Percentiles rank a stretch among this genome's conserved stretches.
phyloP scores from a whole-genome alignment of 2,113 vertebrate species.

The Thermophis baileyi region DNA sequence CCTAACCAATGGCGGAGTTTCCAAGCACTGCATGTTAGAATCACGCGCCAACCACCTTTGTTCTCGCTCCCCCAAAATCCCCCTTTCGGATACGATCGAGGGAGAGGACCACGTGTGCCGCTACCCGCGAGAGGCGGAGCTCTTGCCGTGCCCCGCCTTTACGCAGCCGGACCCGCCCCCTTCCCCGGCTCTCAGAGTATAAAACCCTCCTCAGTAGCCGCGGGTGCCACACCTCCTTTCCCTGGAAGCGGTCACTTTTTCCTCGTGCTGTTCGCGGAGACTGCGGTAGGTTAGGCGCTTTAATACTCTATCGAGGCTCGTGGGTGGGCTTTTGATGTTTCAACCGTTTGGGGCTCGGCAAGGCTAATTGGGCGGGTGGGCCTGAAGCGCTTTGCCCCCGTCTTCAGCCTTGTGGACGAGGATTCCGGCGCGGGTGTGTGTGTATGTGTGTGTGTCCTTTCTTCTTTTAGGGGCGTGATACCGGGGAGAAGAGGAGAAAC shows the following conservation, averaged over 20 bases:
- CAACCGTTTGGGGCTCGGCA: too few species aligned
- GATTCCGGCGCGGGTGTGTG: too few species aligned
- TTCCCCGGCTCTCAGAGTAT: neutral
- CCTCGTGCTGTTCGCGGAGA: neutral
- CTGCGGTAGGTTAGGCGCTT: neutral
- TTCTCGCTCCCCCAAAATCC: neutral
- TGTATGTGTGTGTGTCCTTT: neutral
- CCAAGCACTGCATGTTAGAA: neutral
- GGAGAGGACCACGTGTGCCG: too few species aligned
- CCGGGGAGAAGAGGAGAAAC: neutral
- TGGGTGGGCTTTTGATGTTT: too few species aligned
- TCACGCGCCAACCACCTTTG: neutral
- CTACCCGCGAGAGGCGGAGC: neutral
- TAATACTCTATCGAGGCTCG: neutral
- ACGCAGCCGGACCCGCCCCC: neutral
- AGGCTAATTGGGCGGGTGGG: neutral
- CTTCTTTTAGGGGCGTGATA: neutral
- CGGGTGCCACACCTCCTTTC: neutral
- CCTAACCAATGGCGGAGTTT: neutral
- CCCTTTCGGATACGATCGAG: too few species aligned
- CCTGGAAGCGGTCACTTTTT: accelerated
- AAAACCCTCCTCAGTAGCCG: neutral
- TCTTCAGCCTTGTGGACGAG: neutral
- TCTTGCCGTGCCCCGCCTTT: neutral
- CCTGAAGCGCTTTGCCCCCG: neutral